Percentiles rank a stretch among this genome's conserved stretches.
phyloP scores from a whole-genome alignment of 2,888 invertebrate species.

The Thalpophila matura region DNA sequence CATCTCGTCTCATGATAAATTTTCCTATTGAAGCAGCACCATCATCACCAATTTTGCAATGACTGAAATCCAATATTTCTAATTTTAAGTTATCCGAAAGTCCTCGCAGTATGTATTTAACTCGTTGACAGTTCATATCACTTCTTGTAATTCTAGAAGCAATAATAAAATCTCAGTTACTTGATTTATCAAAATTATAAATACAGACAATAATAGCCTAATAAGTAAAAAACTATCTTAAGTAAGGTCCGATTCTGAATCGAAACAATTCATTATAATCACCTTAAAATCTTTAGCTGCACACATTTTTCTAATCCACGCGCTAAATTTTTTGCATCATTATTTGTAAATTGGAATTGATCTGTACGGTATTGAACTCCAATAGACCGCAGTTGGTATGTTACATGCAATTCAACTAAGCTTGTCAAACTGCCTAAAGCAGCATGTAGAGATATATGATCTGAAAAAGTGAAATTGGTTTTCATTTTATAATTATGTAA shows the following conservation, averaged over 20 bases:
- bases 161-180: not conserved
- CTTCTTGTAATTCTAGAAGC: conserved; percentile 83
- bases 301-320: conserved; percentile 84
- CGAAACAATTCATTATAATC: not conserved
- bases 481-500: not conserved
- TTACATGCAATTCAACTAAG: conserved; percentile 84
- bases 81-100: conserved; percentile 81
- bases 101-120: conserved; percentile 85
- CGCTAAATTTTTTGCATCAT: conserved; percentile 85
- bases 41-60: conserved; percentile 91
- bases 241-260: not conserved
- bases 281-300: conserved; percentile 81
- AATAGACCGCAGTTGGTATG: conserved; percentile 80
- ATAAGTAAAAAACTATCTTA: not conserved
- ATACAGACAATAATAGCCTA: not conserved
- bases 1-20: conserved; percentile 85
- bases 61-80: conserved; percentile 91
- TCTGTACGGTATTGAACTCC: conserved; percentile 84
- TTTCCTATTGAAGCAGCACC: conserved; percentile 92
- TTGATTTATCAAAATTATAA: no score
- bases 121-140: conserved; percentile 85
- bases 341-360: conserved; percentile 88
- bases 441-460: conserved; percentile 88
- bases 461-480: conserved; percentile 69
- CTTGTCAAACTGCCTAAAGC: conserved; percentile 84